A percentile compares a stretch with the other conserved stretches of the same genome.
Conservation (phyloP, 1,140 invertebrate species). For the Paralvinella palmiformis region DNA sequence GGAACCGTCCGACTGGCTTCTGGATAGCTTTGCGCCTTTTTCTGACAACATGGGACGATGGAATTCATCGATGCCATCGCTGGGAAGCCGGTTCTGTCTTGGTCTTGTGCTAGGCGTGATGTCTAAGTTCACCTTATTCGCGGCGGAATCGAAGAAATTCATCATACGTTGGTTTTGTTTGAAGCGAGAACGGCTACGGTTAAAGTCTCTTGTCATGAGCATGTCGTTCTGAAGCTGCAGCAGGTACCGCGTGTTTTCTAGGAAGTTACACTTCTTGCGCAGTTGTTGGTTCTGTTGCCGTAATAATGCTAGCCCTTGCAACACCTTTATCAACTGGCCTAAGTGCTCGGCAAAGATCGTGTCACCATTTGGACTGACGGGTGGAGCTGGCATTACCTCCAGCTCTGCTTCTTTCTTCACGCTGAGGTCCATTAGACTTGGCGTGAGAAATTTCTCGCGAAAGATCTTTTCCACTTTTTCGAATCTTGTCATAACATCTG, state of each 20-base stretch:
- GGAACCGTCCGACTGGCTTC: background rate
- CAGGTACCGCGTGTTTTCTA: conserved; percentile 65
- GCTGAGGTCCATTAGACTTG: too few species aligned
- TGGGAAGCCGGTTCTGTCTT: background rate
- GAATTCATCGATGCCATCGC: background rate
- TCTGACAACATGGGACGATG: background rate
- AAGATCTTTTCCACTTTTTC: too few species aligned
- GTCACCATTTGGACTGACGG: too few species aligned
- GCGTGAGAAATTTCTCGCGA: too few species aligned
- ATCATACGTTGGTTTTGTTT: background rate
- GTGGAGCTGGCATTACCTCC: too few species aligned
- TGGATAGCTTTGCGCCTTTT: background rate
- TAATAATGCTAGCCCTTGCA: too few species aligned
- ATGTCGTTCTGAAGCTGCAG: background rate
- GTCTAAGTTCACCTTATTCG: too few species aligned
- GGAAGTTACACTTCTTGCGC: conserved; percentile 62
- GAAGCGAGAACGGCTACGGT: background rate
- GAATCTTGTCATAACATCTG: too few species aligned
- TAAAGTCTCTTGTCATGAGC: background rate
- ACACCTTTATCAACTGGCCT: too few species aligned
- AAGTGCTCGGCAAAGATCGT: too few species aligned
- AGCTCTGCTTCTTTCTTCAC: too few species aligned
- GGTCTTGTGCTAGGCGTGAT: background rate
- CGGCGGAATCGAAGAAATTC: too few species aligned
- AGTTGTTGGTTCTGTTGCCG: conserved; percentile 65